Evolutionary conservation across 2,797 vertebrate genomes (phyloP).

Genomic region (Limnodromus scolopaceus): DNA sequence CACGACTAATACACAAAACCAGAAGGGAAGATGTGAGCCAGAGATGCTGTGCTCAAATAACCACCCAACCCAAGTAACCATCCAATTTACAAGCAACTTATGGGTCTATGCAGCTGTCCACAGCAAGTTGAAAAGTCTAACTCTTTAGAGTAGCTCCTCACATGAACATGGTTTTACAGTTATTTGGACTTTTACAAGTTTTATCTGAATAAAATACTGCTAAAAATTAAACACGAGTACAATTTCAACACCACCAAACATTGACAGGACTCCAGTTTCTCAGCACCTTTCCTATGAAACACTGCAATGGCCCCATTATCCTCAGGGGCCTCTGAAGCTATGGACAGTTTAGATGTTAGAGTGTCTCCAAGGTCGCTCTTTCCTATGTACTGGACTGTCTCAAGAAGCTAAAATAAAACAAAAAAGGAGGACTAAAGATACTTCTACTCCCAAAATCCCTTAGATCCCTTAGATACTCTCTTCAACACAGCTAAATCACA

Average conservation of each 20-base stretch:
- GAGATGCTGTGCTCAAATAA: neutral
- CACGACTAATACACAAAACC: neutral
- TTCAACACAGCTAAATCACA: neutral
- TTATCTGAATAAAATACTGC: neutral
- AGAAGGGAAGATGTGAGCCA: neutral
- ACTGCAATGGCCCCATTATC: neutral
- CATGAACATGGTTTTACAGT: fast-evolving
- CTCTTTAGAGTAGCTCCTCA: neutral
- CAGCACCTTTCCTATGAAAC: neutral
- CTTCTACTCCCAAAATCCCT: neutral
- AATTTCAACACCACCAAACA: neutral
- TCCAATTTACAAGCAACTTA: neutral
- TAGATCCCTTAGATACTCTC: neutral
- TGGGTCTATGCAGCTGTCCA: neutral
- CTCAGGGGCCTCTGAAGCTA: neutral
- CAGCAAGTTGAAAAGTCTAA: neutral
- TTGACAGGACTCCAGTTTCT: neutral
- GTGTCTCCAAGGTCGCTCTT: neutral
- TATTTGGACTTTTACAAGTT: neutral
- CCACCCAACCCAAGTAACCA: neutral
- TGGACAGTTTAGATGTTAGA: fast-evolving
- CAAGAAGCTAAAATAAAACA: neutral
- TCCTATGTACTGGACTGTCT: neutral
- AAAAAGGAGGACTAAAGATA: neutral
- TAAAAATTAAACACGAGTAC: neutral